These are phyloP conservation scores for Thecophora atra DNA, from an alignment of 2,888 invertebrate species.

Conservation along the genomic window DNA sequence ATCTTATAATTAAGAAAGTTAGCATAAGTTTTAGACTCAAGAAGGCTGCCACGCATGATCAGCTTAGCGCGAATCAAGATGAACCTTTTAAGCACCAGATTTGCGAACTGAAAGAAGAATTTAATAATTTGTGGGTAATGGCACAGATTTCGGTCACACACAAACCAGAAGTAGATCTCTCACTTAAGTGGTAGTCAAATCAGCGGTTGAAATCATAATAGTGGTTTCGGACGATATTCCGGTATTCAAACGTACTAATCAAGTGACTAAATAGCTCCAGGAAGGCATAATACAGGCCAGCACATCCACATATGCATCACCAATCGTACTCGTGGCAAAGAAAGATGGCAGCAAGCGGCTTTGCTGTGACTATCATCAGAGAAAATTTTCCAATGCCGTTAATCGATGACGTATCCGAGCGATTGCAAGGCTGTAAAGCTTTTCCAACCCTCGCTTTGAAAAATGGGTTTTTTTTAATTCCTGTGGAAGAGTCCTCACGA, in stretches of 20 bases:
- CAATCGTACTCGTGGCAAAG: slow-evolving; percentile 13
- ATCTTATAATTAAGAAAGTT: neutral
- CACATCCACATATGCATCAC: slow-evolving; percentile 30
- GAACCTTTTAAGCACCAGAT: neutral
- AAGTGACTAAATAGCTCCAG: slow-evolving; percentile 27
- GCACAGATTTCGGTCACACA: neutral
- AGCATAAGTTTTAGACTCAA: slow-evolving; percentile 9
- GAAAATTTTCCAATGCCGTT: no score
- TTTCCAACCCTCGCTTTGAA: no score
- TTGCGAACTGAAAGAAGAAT: neutral
- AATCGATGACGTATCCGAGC: no score
- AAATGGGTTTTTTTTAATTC: no score
- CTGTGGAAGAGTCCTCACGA: no score
- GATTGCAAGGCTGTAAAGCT: no score
- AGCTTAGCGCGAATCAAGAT: neutral
- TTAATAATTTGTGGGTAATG: neutral
- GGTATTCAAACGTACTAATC: slow-evolving; percentile 28
- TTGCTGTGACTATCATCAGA: slow-evolving; percentile 29
- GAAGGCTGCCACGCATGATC: neutral
- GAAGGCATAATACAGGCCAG: slow-evolving; percentile 34
- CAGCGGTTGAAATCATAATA: slow-evolving; percentile 39
- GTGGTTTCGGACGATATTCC: slow-evolving; percentile 34
- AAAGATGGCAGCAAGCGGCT: slow-evolving; percentile 24
- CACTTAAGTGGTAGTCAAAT: neutral
- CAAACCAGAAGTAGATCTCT: neutral